Conservation (phyloP, 1,140 invertebrate species). For the Octopus bimaculoides region DNA sequence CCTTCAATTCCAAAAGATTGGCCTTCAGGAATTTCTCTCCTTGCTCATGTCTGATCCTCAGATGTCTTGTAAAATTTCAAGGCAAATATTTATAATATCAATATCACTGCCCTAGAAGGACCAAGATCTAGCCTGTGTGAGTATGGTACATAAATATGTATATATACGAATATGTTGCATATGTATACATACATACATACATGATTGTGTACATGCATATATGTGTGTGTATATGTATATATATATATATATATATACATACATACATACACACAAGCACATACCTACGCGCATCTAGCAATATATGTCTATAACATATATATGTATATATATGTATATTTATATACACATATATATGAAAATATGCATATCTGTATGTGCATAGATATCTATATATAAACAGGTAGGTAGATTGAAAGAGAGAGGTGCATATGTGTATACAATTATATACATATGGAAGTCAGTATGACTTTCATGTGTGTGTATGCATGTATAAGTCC, state of each 20-base stretch:
- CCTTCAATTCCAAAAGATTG: no score
- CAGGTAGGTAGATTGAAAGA: background rate
- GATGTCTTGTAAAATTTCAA: no score
- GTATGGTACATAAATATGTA: no score
- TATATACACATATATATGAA: background rate
- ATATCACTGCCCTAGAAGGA: no score
- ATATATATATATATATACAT: background rate
- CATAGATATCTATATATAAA: background rate
- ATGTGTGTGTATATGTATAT: background rate
- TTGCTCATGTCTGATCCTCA: no score
- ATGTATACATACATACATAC: no score
- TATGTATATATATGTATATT: background rate
- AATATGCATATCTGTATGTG: background rate
- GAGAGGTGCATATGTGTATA: background rate
- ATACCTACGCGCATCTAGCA: background rate
- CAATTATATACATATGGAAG: background rate
- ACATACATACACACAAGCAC: background rate
- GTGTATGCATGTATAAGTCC: background rate
- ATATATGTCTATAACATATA: background rate
- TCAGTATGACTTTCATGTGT: background rate
- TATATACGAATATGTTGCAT: no score
- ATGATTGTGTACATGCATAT: background rate
- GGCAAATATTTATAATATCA: no score
- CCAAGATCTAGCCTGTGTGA: no score
- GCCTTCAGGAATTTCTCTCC: no score